phyloP scores from a whole-genome alignment of 1,140 invertebrate genomes.

The Hylaeus anthracinus region DNA sequence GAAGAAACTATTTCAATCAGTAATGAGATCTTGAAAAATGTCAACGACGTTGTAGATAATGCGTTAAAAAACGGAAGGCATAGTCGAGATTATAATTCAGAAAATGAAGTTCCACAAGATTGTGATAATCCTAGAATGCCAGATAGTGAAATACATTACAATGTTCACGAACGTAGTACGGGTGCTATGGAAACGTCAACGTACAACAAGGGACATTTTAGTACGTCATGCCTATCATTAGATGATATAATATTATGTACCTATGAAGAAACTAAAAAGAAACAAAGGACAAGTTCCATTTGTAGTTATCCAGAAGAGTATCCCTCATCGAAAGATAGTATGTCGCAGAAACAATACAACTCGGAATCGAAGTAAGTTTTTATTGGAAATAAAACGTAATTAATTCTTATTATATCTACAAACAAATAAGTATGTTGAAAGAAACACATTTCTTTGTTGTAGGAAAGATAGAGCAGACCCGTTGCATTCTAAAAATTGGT shows the following conservation, averaged over 20 bases:
- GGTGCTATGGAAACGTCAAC: constrained; percentile 13
- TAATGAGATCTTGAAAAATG: constrained; percentile 41
- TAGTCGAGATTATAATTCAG: constrained; percentile 7
- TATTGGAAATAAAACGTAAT: not conserved
- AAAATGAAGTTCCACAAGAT: constrained; percentile 21
- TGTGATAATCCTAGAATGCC: constrained; percentile 16
- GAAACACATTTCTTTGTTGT: not conserved
- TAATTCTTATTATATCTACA: not conserved
- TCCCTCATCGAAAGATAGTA: constrained; percentile 34
- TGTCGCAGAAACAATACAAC: constrained; percentile 54
- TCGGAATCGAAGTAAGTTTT: constrained; percentile 65
- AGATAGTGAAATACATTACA: constrained; percentile 28
- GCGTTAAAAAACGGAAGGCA: constrained; percentile 44
- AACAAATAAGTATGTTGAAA: not conserved
- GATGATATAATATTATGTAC: constrained; percentile 50
- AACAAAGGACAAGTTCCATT: constrained; percentile 58
- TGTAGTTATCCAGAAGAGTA: constrained; percentile 55
- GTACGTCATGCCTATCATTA: constrained; percentile 59
- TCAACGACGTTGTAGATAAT: constrained; percentile 32
- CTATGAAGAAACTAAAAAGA: constrained; percentile 45
- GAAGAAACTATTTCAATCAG: constrained; percentile 38
- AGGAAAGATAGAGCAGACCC: constrained; percentile 23
- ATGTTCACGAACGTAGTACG: constrained; percentile 1
- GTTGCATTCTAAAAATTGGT: constrained; percentile 41
- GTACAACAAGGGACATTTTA: constrained; percentile 39